Base-by-base conservation (phyloP, 2,888 invertebrate genomes). In the Megamerina dolium region DNA sequence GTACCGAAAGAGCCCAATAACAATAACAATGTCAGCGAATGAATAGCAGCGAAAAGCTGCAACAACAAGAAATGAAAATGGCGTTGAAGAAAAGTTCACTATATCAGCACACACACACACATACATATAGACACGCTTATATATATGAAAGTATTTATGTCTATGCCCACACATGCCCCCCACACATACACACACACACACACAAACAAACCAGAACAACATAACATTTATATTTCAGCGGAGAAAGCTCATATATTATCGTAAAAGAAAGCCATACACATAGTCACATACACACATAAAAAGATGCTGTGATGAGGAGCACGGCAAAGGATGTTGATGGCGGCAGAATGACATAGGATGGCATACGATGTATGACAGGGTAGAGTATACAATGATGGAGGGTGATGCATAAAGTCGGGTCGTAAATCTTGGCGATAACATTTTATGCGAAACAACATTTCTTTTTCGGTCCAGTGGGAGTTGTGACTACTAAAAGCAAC, bases 381-480 rank as follows among this genome's bases (percentile, higher is more conserved):
- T n/a, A n/a, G n/a, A n/a, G n/a, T n/a, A n/a, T n/a, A n/a, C n/a
- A n/a, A n/a, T n/a, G n/a, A 54, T 49, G 50, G 54, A 58, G 60
- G 63, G 66, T 65, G 69, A 68, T 70, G 68, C 69, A 68, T 64
- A 70, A 71, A 71, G 72, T 72, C 71, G 67, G 68, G 67, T 71
- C 71, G 70, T 71, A 72, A 71, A 71, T 71, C 72, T 71, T 71
- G 57, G 55, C 68, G 72, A 71, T 71, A 71, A 71, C 69, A 70
- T 70, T 71, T 71, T 71, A 72, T 72, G 70, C 70, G 71, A 72
- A 71, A 70, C n/a, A n/a, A n/a, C 70, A 70, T 67, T 68, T 67
- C 68, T 66, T 64, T 65, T 50, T 54, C 54, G 59, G 55, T 56
- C 57, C 58, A 53, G 54, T 55, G 57, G 56, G 57, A 58, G 57